phyloP scores from a whole-genome alignment of 1,140 invertebrate species.

The Sitophilus oryzae region DNA sequence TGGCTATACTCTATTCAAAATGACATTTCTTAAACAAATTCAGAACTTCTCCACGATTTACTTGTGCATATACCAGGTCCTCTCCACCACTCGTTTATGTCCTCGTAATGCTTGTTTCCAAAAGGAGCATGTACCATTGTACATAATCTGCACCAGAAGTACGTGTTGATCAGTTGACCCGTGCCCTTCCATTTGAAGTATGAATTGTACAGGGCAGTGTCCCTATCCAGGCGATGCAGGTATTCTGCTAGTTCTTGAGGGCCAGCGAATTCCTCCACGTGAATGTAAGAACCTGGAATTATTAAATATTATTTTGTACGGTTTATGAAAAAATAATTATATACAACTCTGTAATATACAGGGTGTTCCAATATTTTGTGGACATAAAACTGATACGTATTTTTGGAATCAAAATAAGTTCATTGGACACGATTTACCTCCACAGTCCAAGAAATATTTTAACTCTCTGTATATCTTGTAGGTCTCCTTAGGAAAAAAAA shows the following conservation, averaged over 20 bases:
- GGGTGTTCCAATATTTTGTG: too few relatives aligned
- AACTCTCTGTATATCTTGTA: too few relatives aligned
- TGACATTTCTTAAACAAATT: constrained; percentile 33
- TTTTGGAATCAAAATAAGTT: too few relatives aligned
- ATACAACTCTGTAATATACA: too few relatives aligned
- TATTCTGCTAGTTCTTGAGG: constrained; percentile 80
- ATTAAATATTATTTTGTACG: neutral
- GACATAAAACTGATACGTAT: too few relatives aligned
- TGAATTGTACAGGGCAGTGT: constrained; percentile 85
- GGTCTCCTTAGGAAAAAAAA: too few relatives aligned
- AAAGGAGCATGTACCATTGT: constrained; percentile 75
- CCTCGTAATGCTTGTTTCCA: constrained; percentile 62
- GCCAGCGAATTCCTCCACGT: constrained; percentile 89
- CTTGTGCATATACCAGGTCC: constrained; percentile 64
- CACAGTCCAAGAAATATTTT: too few relatives aligned
- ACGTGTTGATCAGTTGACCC: constrained; percentile 91
- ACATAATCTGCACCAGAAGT: constrained; percentile 93
- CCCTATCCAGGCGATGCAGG: constrained; percentile 73
- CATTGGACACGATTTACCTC: too few relatives aligned
- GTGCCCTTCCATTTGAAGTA: constrained; percentile 89
- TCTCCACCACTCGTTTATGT: constrained; percentile 84
- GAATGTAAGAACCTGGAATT: constrained; percentile 64
- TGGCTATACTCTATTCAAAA: too few relatives aligned
- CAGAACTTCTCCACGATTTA: constrained; percentile 59
- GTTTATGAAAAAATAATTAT: too few relatives aligned